Evolutionary conservation across 2,888 invertebrate species (phyloP), one percentile per base, ranked within the genome.

Genomic region (Chaitophorus viminalis): DNA sequence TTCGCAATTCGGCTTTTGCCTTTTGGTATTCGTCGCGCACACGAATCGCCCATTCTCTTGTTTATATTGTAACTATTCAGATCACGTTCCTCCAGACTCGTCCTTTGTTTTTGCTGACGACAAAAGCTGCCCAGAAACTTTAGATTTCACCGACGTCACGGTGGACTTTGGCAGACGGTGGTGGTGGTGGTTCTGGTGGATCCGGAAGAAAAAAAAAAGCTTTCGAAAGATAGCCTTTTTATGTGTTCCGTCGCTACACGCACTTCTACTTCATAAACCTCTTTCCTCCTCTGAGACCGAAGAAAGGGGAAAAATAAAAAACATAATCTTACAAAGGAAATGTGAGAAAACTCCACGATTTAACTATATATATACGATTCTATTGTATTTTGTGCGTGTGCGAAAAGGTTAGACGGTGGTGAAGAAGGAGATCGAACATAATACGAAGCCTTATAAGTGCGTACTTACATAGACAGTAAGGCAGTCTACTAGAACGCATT

Each of bases 21-120:
- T 87, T 81, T 87, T 81, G 87, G 81, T 81, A 87, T 87, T 87
- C 87, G 81, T 65, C 74, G 79, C 39, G 72, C 86, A 79, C 36
- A 21, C 60, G 31, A 33, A 33, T 33, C 21, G 33, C 82, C 31
- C 29, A 9, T 78, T 68, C 70, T 72, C 52, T 29, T 21, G 72
- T 65, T 31, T 72, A 54, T 79, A 60, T 39, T 31, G 54, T 86
- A 36, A 52, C 78, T 72, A 87, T 87, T 87, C 87, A 25, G 81
- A 74, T 87, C 87, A 87, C 87, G 87, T 87, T 60, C n/a, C 31
- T 36, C 52, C 39, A 54, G 84, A 77, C n/a, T 85, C 79, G 87
- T 81, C 81, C 74, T 87, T 87, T 87, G 87, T 87, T 87, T 87
- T 87, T 81, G 87, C 87, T 75, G 87, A 87, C 81, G 87, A 87